Conservation (phyloP, 2,797 vertebrate genomes). For the Clarias pachynema region DNA sequence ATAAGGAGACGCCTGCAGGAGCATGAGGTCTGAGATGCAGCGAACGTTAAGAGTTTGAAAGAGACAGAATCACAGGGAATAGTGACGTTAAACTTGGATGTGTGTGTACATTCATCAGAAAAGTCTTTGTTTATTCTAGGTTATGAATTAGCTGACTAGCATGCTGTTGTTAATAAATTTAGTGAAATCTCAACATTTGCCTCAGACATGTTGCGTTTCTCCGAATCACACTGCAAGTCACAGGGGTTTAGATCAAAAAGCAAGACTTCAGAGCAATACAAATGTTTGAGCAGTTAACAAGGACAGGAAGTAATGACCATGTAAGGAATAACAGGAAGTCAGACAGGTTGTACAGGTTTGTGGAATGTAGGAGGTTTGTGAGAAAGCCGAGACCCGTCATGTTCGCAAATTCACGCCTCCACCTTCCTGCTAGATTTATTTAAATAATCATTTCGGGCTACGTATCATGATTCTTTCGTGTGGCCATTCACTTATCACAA, state of each 20-base stretch:
- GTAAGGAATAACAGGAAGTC: neutral
- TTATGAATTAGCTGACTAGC: too few relatives aligned
- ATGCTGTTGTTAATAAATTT: neutral
- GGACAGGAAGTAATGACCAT: constrained; percentile 1
- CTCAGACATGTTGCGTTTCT: neutral
- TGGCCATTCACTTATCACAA: too few relatives aligned
- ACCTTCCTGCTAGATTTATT: neutral
- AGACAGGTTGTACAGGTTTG: neutral
- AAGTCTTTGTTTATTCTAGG: too few relatives aligned
- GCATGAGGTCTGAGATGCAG: constrained; percentile 80
- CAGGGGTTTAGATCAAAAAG: neutral
- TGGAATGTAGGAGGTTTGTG: neutral
- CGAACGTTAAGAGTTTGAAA: neutral
- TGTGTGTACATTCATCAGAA: too few relatives aligned
- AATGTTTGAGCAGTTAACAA: neutral
- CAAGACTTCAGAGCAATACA: neutral
- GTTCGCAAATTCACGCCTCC: neutral
- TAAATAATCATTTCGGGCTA: neutral
- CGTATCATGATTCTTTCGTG: too few relatives aligned
- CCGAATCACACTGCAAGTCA: neutral
- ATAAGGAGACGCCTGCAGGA: constrained; percentile 89
- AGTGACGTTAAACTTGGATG: too few relatives aligned
- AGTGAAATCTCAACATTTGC: neutral
- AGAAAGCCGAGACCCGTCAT: neutral
- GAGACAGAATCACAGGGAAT: too few relatives aligned